A percentile compares a stretch with the other conserved stretches of the same genome.
phyloP scores from a whole-genome alignment of 2,888 invertebrate genomes.

The Selenia dentaria region DNA sequence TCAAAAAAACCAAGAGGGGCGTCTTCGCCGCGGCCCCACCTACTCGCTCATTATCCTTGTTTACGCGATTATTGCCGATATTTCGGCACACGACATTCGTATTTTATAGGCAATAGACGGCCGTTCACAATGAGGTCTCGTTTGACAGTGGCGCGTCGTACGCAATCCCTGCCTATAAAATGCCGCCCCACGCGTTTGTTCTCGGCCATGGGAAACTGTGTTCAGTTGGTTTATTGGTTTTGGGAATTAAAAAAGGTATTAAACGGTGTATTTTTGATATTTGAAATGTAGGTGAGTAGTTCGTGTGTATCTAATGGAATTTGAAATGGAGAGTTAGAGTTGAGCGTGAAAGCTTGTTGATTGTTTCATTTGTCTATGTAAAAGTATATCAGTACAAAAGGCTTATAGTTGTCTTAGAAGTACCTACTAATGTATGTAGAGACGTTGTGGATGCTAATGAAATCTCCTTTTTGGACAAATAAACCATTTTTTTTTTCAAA shows the following conservation, averaged over 20 bases:
- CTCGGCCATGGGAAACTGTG: constrained; percentile 66
- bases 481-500: not conserved
- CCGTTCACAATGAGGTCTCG: constrained; percentile 75
- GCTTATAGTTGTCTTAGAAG: too few relatives aligned
- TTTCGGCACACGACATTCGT: constrained; percentile 67
- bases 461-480: too few relatives aligned
- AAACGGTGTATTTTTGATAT: constrained; percentile 11
- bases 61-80: constrained; percentile 76
- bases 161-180: constrained; percentile 77
- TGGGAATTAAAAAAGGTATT: constrained; percentile 38
- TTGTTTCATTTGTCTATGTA: too few relatives aligned
- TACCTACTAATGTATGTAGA: too few relatives aligned
- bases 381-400: too few relatives aligned
- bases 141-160: constrained; percentile 75
- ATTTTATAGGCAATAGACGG: constrained; percentile 56
- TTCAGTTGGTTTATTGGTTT: constrained; percentile 46
- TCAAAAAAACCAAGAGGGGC: constrained; percentile 78
- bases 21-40: constrained; percentile 74
- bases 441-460: too few relatives aligned
- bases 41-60: constrained; percentile 80
- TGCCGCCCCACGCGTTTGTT: constrained; percentile 75
- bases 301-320: constrained; percentile 6
- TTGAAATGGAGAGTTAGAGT: not conserved
- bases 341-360: not conserved
- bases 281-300: not conserved